These are phyloP conservation scores for Hylia prasina DNA, from an alignment of 2,113 vertebrate genomes.

Conservation along the genomic window DNA sequence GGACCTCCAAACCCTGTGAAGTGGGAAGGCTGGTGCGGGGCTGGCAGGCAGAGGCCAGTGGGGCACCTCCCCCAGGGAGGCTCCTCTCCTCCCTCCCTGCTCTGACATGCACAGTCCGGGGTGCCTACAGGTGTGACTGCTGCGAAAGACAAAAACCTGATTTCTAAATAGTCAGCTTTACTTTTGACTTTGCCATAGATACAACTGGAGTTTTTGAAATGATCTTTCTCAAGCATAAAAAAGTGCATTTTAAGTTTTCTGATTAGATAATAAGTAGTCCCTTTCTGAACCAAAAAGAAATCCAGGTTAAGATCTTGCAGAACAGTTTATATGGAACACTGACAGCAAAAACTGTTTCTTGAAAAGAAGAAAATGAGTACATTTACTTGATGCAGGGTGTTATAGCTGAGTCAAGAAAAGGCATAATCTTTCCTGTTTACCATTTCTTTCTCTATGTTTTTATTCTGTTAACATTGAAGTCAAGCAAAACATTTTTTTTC, in stretches of 20 bases:
- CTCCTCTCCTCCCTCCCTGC: not conserved
- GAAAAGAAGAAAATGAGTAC: slow-evolving; percentile 41
- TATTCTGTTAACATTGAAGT: slow-evolving; percentile 2
- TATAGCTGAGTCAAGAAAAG: not conserved
- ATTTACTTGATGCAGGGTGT: slow-evolving; percentile 15
- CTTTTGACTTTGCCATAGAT: not conserved
- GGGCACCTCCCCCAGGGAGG: not conserved
- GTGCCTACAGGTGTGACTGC: not conserved
- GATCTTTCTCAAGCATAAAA: not conserved
- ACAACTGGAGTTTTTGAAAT: not conserved
- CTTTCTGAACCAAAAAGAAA: slow-evolving; percentile 20
- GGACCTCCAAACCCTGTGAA: not conserved
- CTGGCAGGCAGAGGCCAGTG: too few relatives aligned
- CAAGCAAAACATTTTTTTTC: not conserved
- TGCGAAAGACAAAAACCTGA: not conserved
- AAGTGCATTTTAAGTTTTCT: not conserved
- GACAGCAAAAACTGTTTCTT: slow-evolving; percentile 27
- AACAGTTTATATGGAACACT: slow-evolving; percentile 8
- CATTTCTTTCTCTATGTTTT: not conserved
- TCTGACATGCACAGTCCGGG: not conserved
- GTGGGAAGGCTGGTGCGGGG: not conserved
- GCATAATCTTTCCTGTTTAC: slow-evolving; percentile 27
- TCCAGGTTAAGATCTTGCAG: slow-evolving; percentile 27
- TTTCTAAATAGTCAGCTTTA: not conserved
- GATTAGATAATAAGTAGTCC: slow-evolving; percentile 14